A percentile compares a stretch with the other conserved stretches of the same genome.
Evolutionary conservation across 1,140 invertebrate species (phyloP).

Genomic region (Dinoponera quadriceps): DNA sequence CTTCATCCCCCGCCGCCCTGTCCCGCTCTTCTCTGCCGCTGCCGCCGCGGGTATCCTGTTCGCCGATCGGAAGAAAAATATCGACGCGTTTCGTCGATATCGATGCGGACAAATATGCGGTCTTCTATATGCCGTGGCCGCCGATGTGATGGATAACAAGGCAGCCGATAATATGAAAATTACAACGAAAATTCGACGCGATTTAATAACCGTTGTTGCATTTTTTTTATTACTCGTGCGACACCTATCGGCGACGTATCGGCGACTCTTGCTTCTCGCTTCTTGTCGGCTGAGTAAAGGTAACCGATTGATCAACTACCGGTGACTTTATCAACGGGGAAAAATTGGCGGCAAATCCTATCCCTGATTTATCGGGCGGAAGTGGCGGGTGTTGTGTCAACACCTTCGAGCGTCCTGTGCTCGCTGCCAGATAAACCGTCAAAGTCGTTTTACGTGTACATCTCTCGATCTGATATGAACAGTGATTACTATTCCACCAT

Average conservation of each 20-base stretch:
- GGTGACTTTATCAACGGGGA: not conserved
- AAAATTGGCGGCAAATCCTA: not conserved
- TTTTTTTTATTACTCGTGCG: too few relatives aligned
- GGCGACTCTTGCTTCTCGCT: too few relatives aligned
- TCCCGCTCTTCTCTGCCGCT: not conserved
- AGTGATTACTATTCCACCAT: conserved; percentile 76
- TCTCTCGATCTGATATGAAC: conserved; percentile 68
- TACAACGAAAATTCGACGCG: too few relatives aligned
- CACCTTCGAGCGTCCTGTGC: conserved; percentile 7
- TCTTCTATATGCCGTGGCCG: not conserved
- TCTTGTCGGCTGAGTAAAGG: not conserved
- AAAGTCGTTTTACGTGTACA: not conserved
- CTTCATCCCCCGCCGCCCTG: too few relatives aligned
- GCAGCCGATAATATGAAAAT: too few relatives aligned
- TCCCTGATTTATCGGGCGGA: not conserved
- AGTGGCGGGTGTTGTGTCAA: conserved; percentile 15
- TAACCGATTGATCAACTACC: not conserved
- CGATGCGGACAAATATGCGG: not conserved
- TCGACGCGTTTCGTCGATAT: not conserved
- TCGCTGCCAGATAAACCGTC: not conserved
- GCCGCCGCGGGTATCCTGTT: too few relatives aligned
- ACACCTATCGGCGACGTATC: too few relatives aligned
- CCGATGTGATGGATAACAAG: too few relatives aligned
- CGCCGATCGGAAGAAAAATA: not conserved
- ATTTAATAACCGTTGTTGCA: too few relatives aligned